Percentiles rank a stretch among this genome's conserved stretches.
Evolutionary conservation across 2,888 invertebrate species (phyloP).

Genomic region (Chesias legatella): DNA sequence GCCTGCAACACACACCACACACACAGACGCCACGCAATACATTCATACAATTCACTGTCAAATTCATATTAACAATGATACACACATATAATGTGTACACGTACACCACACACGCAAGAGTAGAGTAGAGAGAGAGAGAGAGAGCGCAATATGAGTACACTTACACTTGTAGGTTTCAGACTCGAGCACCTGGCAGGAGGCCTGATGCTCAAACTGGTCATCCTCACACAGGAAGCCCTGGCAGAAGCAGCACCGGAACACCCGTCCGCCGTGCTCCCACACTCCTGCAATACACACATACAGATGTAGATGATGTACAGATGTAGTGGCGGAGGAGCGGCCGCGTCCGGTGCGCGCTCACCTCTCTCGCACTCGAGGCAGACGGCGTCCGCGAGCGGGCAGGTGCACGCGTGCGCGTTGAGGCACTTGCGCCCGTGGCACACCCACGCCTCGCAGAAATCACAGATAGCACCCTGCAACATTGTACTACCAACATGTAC

Average conservation of each 20-base stretch:
- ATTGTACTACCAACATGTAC: too few species aligned
- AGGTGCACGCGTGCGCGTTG: constrained; percentile 93
- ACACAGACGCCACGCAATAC: too few species aligned
- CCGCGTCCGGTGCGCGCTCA: too few species aligned
- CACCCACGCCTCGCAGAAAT: constrained; percentile 98
- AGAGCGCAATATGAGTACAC: too few species aligned
- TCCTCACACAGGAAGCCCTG: constrained; percentile 94
- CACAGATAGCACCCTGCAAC: constrained; percentile 94
- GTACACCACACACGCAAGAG: too few species aligned
- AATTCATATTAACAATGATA: too few species aligned
- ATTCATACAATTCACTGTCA: too few species aligned
- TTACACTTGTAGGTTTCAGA: constrained; percentile 96
- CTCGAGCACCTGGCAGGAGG: constrained; percentile 96
- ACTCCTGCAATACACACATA: constrained; percentile 74
- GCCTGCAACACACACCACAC: constrained; percentile 73
- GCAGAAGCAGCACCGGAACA: constrained; percentile 96
- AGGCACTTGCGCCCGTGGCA: constrained; percentile 97
- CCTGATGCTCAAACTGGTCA: constrained; percentile 98
- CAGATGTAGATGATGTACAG: too few species aligned
- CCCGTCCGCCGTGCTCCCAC: constrained; percentile 97
- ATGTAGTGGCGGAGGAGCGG: too few species aligned
- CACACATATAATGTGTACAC: too few species aligned
- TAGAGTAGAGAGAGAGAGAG: too few species aligned
- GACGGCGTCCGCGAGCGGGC: constrained; percentile 92
- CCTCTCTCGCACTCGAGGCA: constrained; percentile 95